Conservation (phyloP, 2,797 vertebrate species). For the Pantherophis alleghaniensis region DNA sequence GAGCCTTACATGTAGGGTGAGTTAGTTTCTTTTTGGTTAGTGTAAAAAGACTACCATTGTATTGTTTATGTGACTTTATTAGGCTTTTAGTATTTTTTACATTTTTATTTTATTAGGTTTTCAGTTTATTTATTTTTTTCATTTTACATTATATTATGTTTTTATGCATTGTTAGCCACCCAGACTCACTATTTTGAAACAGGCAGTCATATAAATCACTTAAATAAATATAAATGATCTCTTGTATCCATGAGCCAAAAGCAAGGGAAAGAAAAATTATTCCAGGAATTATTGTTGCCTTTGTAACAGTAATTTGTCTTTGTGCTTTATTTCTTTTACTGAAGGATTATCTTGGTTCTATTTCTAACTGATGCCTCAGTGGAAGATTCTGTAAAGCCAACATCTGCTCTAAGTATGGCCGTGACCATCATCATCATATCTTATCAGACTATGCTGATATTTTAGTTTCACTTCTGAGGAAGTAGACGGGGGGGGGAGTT, state of each 20-base stretch:
- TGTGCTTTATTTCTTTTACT: background rate
- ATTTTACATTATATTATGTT: background rate
- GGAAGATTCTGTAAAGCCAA: background rate
- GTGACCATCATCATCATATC: background rate
- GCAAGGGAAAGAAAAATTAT: background rate
- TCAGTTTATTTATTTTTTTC: background rate
- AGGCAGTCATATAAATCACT: background rate
- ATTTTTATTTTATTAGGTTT: background rate
- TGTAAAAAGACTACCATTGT: background rate
- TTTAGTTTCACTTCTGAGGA: background rate
- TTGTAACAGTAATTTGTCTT: background rate
- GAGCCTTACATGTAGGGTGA: background rate
- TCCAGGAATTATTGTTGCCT: background rate
- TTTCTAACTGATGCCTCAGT: background rate
- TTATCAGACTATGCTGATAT: background rate
- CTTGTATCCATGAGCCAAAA: background rate
- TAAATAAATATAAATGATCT: background rate
- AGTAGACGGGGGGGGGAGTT: background rate
- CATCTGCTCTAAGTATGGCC: background rate
- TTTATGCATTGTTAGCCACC: background rate
- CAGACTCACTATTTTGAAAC: background rate
- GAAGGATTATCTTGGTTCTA: background rate
- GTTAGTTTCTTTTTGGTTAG: background rate
- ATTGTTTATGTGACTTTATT: background rate
- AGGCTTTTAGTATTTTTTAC: background rate